Evolutionary conservation across 1,140 invertebrate genomes (phyloP).

Genomic region (Mya arenaria): DNA sequence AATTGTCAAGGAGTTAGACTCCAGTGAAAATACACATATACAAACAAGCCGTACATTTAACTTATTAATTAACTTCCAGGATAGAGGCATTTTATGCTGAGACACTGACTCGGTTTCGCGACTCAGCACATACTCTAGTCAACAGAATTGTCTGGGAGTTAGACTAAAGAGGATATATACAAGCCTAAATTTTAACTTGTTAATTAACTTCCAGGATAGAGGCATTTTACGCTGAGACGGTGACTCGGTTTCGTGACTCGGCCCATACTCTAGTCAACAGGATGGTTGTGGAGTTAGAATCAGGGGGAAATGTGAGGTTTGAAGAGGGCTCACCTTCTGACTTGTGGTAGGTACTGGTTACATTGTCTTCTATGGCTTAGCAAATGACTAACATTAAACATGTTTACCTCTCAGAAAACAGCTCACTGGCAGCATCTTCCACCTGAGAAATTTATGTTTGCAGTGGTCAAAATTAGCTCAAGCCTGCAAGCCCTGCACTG

Average conservation of each 20-base stretch:
- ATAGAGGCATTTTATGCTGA: constrained; percentile 64
- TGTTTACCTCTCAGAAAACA: no score
- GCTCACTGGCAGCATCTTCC: no score
- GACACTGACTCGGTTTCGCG: constrained; percentile 44
- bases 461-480: no score
- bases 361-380: no score
- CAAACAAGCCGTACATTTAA: neutral
- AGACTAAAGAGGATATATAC: constrained; percentile 79
- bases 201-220: constrained; percentile 62
- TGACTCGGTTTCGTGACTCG: constrained; percentile 51
- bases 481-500: no score
- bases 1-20: constrained; percentile 78
- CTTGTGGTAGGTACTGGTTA: constrained; percentile 75
- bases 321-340: constrained; percentile 77
- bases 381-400: no score
- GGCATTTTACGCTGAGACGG: constrained; percentile 54
- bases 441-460: no score
- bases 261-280: constrained; percentile 69
- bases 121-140: constrained; percentile 66
- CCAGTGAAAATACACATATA: constrained; percentile 73
- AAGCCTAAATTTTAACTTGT: constrained; percentile 29
- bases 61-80: constrained; percentile 55
- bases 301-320: constrained; percentile 80
- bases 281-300: constrained; percentile 78
- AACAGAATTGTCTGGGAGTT: constrained; percentile 77